Evolutionary conservation across 2,797 vertebrate genomes (phyloP).

Genomic region (Saxicola maurus): DNA sequence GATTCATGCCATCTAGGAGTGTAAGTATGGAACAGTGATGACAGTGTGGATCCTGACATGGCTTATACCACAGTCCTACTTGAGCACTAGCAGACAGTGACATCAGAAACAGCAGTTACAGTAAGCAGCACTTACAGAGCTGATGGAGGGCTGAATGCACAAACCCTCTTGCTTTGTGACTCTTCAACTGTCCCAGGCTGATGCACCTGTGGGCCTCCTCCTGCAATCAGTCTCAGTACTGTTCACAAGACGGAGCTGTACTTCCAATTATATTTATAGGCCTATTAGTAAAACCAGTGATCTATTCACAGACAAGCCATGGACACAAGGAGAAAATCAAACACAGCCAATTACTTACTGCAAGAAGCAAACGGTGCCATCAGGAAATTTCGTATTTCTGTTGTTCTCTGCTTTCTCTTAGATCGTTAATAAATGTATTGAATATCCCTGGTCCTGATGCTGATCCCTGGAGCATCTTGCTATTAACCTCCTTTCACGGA

Average conservation of each 20-base stretch:
- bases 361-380: conserved; percentile 46
- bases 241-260: not conserved
- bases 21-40: not conserved
- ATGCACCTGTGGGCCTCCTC: not conserved
- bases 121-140: not conserved
- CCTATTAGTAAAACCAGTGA: conserved; percentile 48
- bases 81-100: not conserved
- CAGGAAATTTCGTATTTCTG: conserved; percentile 54
- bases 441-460: conserved; percentile 40
- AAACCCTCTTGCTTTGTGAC: not conserved
- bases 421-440: conserved; percentile 67
- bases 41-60: no score
- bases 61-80: not conserved
- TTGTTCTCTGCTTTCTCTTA: conserved; percentile 44
- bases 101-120: not conserved
- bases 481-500: conserved; percentile 64
- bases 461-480: conserved; percentile 58
- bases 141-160: not conserved
- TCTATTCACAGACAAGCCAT: conserved; percentile 27
- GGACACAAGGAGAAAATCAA: conserved; percentile 14
- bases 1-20: not conserved
- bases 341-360: conserved; percentile 24
- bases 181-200: not conserved
- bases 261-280: conserved; percentile 47
- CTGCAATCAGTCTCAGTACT: conserved; percentile 11